Conservation (phyloP, 2,888 invertebrate species). For the Nebria salina region DNA sequence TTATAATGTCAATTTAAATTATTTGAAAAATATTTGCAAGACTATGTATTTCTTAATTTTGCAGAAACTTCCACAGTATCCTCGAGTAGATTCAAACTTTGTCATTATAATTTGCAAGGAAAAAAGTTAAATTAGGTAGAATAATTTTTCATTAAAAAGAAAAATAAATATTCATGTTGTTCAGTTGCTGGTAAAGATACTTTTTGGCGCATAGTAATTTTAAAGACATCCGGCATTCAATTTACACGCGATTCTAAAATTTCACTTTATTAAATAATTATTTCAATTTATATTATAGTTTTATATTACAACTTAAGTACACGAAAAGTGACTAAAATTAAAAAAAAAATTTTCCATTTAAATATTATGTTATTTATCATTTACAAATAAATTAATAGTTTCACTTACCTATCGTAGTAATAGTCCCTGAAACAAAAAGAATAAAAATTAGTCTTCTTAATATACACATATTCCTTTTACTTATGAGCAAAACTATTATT, state of each 20-base stretch:
- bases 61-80: not conserved
- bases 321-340: not conserved
- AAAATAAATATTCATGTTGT: constrained; percentile 39
- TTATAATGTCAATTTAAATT: constrained; percentile 10
- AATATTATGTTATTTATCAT: too few species aligned
- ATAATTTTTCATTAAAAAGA: constrained; percentile 43
- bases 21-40: not conserved
- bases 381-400: not conserved
- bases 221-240: not conserved
- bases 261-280: not conserved
- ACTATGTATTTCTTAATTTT: constrained; percentile 15
- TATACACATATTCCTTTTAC: not conserved
- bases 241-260: not conserved
- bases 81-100: constrained; percentile 5
- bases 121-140: constrained; percentile 40
- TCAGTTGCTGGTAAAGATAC: not conserved
- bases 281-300: not conserved
- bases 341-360: too few species aligned
- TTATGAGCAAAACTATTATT: too few species aligned
- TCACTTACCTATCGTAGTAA: constrained; percentile 27
- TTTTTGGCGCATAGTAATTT: not conserved
- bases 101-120: constrained; percentile 22
- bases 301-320: not conserved
- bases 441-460: constrained; percentile 2
- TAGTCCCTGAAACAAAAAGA: constrained; percentile 21